Evolutionary conservation across 2,888 invertebrate genomes (phyloP), one percentile per base, ranked within the genome.

Genomic region (Luperina nickerlii): DNA sequence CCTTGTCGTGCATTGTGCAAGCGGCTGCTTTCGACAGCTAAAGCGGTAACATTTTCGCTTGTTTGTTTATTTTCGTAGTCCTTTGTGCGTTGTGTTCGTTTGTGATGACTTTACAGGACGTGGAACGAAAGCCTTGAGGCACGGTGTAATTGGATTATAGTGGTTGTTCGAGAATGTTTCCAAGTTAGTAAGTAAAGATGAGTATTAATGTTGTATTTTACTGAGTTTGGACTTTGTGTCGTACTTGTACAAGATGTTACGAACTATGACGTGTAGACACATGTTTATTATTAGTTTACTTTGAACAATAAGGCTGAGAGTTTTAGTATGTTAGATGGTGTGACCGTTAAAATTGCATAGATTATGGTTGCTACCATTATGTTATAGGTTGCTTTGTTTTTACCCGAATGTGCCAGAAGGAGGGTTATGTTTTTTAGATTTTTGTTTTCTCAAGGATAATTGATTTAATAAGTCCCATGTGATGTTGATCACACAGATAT

Each of bases 11-110:
- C 90, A 90, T 90, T 91, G 90, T 90, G 90, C 88, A 87, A 85
- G 83, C 87, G 89, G 87, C 90, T 93, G 93, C 87, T 92, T 92
- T 93, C 91, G 92, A 93, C 92, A 92, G 91, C 90, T 90, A 90
- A 90, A 92, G 91, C 90, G 90, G 88, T 88, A 87, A 89, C 90
- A 91, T 91, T 90, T 92, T 90, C 85, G 79, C 81, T 86, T 81
- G 89, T 88, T 89, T 90, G 90, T 92, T 92, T 92, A 90, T 89
- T 90, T 89, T 90, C 70, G 74, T 79, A 88, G 78, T 89, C 88
- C 88, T 90, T 90, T 87, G 89, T 87, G 83, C 70, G 78, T 79
- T 81, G 83, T 86, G 75, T 87, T 85, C 80, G 83, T 85, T 86
- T 89, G 79, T 83, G 86, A 90, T 90, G 83, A 87, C 86, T 89